Conservation (phyloP, 2,888 invertebrate genomes). For the Drosophila mimetica region DNA sequence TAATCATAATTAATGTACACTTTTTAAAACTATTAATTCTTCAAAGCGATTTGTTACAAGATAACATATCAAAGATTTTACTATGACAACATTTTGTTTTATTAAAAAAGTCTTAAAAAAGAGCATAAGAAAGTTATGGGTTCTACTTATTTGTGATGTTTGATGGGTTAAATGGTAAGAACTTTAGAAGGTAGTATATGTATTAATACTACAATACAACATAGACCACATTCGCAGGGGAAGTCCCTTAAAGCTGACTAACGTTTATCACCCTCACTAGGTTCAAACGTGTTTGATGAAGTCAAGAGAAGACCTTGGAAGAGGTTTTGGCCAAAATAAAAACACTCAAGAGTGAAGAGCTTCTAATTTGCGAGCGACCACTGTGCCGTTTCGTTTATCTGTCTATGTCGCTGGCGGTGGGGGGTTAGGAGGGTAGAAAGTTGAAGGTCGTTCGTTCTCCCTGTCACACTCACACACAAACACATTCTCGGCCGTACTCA, state of each 20-base stretch:
- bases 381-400: constrained; percentile 30
- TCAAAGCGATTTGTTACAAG: too few species aligned
- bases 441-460: constrained; percentile 75
- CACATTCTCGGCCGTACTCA: constrained; percentile 54
- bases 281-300: neutral
- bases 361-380: constrained; percentile 42
- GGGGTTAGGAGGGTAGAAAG: constrained; percentile 65
- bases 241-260: neutral
- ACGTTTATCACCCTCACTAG: neutral
- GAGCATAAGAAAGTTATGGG: too few species aligned
- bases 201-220: too few species aligned
- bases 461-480: constrained; percentile 36
- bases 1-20: too few species aligned
- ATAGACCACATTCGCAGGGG: neutral
- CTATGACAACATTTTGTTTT: too few species aligned
- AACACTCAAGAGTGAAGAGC: constrained; percentile 22
- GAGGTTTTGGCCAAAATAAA: constrained; percentile 14
- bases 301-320: constrained; percentile 17
- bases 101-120: too few species aligned
- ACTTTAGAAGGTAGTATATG: too few species aligned
- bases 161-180: too few species aligned
- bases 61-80: too few species aligned
- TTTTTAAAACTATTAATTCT: too few species aligned
- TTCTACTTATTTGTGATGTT: too few species aligned
- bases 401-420: constrained; percentile 22